phyloP scores from a whole-genome alignment of 2,888 invertebrate species.

The Thyatira batis region DNA sequence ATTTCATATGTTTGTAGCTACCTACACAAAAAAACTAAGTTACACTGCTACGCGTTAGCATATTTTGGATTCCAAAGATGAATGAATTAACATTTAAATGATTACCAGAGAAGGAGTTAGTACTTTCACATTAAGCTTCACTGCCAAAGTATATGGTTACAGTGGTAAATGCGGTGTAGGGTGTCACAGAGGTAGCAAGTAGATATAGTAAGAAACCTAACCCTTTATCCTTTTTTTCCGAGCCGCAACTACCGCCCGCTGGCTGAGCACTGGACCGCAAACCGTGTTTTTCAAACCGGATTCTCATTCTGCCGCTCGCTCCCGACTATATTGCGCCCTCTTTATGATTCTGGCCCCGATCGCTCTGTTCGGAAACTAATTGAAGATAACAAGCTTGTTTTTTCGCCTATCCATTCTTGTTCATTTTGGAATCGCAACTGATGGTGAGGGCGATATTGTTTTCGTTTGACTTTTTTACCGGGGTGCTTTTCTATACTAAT shows the following conservation, averaged over 20 bases:
- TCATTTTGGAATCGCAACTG: conserved; percentile 56
- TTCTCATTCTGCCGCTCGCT: conserved; percentile 45
- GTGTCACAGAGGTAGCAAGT: conserved; percentile 22
- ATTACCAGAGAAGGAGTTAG: too few relatives aligned
- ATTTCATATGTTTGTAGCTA: background rate
- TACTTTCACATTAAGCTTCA: too few relatives aligned
- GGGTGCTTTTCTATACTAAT: conserved; percentile 27
- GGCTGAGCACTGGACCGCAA: conserved; percentile 36
- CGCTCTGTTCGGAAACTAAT: conserved; percentile 69
- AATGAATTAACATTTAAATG: too few relatives aligned
- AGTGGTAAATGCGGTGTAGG: conserved; percentile 27
- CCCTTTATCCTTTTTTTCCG: conserved; percentile 49
- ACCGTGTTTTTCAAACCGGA: conserved; percentile 58
- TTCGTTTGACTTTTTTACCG: conserved; percentile 49
- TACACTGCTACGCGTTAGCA: too few relatives aligned
- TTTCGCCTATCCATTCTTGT: conserved; percentile 53
- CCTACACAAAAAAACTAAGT: background rate
- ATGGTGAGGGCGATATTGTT: conserved; percentile 58
- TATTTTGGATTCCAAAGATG: too few relatives aligned
- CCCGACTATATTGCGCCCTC: conserved; percentile 54
- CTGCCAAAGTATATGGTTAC: background rate
- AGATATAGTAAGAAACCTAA: conserved; percentile 41
- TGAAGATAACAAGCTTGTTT: conserved; percentile 75
- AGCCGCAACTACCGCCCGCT: conserved; percentile 27
- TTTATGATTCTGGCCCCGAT: conserved; percentile 63